These are phyloP conservation scores for Cotesia vestalis DNA, from an alignment of 1,140 invertebrate species.

Conservation along the genomic window DNA sequence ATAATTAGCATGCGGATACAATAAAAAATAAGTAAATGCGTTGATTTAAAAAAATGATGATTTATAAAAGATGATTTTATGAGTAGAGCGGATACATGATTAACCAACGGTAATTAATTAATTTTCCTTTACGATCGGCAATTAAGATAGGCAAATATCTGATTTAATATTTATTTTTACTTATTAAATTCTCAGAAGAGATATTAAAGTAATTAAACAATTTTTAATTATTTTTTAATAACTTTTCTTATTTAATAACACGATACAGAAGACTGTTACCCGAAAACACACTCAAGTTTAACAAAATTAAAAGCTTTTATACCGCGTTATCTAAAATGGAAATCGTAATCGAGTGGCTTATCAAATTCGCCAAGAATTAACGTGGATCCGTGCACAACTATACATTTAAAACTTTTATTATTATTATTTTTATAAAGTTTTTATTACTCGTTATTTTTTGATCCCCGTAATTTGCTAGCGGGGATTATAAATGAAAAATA, in stretches of 20 bases:
- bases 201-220: background rate
- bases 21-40: no score
- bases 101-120: no score
- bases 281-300: background rate
- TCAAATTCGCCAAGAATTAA: slow-evolving; percentile 30
- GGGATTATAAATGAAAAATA: no score
- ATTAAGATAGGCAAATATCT: background rate
- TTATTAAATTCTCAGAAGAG: background rate
- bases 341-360: slow-evolving; percentile 45
- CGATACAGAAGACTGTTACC: slow-evolving; percentile 23
- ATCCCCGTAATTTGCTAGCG: slow-evolving; percentile 13
- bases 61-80: background rate
- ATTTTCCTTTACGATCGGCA: no score
- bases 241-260: slow-evolving; percentile 22
- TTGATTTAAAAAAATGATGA: background rate
- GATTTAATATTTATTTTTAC: slow-evolving; percentile 1
- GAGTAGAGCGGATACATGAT: background rate
- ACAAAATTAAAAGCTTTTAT: slow-evolving; percentile 24
- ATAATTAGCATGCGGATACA: no score
- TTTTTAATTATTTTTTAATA: slow-evolving; percentile 1
- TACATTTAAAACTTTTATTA: slow-evolving; percentile 28
- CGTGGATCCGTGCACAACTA: background rate
- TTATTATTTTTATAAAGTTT: slow-evolving; percentile 7
- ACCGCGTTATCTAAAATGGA: slow-evolving; percentile 42
- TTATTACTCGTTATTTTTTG: slow-evolving; percentile 2